Base-by-base conservation (phyloP, 2,113 vertebrate species). In the Calypte anna region DNA sequence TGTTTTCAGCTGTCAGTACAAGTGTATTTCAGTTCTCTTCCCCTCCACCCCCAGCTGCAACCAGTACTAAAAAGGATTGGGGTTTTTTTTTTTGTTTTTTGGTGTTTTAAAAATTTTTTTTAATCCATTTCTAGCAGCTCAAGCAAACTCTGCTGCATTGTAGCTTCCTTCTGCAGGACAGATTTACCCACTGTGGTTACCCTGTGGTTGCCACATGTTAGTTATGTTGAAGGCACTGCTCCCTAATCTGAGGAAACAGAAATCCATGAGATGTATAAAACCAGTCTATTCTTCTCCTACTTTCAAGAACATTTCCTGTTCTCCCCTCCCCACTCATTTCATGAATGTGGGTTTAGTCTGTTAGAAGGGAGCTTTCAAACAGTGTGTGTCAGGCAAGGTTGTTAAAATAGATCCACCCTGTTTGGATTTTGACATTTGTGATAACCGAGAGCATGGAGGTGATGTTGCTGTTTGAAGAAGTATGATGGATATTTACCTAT, bases 141-240 rank as follows among this genome's bases (percentile, higher is more conserved):
- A 91, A 91, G 76, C 68, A 94, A 97, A 84, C 68, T 31, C 80
- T 88, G 73, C 73, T 90, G 82, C 44, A 86, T 78, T 91, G 75
- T 23, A 78, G 69, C 88, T 94, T 91, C 86, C 93, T 94, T 77
- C 86, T 91, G 88, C 66, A 88, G 80, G 92, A 86, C 91, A 91
- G 93, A 97, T 96, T 95, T 95, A 83, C 82, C 88, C 64, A 33
- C 82, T 91, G 96, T 95, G 91, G 93, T 96, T 91, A 72, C 76
- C 62, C 73, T 94, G 93, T 93, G 95, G 93, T 92, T 81, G 82
- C 82, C 88, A 90, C 82, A 94, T 93, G 94, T 86, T 96, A 91
- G 61, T 79, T 91, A 91, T 77, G 64, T 94, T 91, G 81, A 88
- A 96, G 82, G 79, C 80, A 58, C 76, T 79, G 76, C 58, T 88